These are phyloP conservation scores for Hafferia zeledoni DNA, from an alignment of 2,797 vertebrate species.

Conservation along the genomic window DNA sequence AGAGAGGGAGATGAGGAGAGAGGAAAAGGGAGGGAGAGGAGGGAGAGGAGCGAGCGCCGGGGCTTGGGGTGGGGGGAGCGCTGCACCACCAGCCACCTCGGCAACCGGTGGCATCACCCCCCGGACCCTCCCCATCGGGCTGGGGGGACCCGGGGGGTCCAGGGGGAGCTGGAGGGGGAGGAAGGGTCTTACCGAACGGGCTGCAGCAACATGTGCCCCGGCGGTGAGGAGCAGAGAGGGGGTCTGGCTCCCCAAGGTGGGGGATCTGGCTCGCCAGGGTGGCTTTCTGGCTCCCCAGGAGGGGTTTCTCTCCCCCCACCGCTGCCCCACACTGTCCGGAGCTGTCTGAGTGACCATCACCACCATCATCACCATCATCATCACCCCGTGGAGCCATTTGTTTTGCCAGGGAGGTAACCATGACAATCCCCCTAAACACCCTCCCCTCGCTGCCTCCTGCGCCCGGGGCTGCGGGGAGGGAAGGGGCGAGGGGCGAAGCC, in stretches of 20 bases:
- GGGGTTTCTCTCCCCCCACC: neutral
- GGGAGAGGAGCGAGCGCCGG: conserved; percentile 14
- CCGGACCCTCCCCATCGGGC: neutral
- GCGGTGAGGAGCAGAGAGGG: neutral
- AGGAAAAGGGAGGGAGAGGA: neutral
- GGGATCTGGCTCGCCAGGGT: neutral
- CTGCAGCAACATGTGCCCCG: conserved; percentile 49
- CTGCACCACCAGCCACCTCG: conserved; percentile 3
- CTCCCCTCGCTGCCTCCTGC: neutral
- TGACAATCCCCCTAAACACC: conserved; percentile 81
- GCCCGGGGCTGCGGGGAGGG: neutral
- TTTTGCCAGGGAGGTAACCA: conserved; percentile 87
- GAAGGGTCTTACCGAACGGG: conserved; percentile 33
- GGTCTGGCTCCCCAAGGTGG: neutral
- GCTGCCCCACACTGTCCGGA: conserved; percentile 5
- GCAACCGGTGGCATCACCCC: conserved; percentile 67
- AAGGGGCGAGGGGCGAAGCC: neutral
- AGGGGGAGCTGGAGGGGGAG: neutral
- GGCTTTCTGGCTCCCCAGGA: neutral
- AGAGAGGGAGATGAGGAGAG: neutral
- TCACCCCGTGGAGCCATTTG: conserved; percentile 77
- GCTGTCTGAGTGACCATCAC: conserved; percentile 75
- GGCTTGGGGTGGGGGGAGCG: neutral
- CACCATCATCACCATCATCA: neutral
- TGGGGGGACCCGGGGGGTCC: neutral